Evolutionary conservation across 2,113 vertebrate genomes (phyloP).

Genomic region (Archocentrus centrarchus): DNA sequence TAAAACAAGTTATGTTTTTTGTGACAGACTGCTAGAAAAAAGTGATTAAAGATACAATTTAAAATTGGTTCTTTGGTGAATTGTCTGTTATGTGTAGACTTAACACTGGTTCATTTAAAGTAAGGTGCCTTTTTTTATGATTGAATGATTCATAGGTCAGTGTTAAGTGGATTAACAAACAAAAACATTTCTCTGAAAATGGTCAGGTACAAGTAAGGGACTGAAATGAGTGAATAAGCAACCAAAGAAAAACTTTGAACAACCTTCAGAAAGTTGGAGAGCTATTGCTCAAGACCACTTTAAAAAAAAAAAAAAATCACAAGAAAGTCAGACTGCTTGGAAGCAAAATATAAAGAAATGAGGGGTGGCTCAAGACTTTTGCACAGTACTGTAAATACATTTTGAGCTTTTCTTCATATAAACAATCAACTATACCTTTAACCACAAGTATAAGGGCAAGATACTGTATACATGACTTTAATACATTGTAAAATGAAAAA

Average conservation of each 20-base stretch:
- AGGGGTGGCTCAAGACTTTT: neutral
- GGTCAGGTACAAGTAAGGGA: no score
- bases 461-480: neutral
- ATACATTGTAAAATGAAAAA: neutral
- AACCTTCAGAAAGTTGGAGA: no score
- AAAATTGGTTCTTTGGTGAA: neutral
- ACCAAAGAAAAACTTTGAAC: no score
- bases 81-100: neutral
- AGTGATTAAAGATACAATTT: neutral
- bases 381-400: neutral
- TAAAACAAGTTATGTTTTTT: neutral
- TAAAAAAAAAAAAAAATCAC: neutral
- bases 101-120: neutral
- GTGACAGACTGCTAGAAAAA: neutral
- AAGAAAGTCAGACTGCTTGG: neutral
- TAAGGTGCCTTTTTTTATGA: neutral
- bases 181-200: neutral
- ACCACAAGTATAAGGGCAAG: neutral
- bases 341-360: neutral
- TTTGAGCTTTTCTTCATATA: neutral
- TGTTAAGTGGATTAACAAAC: neutral
- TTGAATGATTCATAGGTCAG: slow-evolving; percentile 1
- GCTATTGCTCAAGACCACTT: no score
- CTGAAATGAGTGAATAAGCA: no score
- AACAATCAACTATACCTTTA: neutral